phyloP scores from a whole-genome alignment of 1,140 invertebrate genomes.

The Paracyclopina nana region DNA sequence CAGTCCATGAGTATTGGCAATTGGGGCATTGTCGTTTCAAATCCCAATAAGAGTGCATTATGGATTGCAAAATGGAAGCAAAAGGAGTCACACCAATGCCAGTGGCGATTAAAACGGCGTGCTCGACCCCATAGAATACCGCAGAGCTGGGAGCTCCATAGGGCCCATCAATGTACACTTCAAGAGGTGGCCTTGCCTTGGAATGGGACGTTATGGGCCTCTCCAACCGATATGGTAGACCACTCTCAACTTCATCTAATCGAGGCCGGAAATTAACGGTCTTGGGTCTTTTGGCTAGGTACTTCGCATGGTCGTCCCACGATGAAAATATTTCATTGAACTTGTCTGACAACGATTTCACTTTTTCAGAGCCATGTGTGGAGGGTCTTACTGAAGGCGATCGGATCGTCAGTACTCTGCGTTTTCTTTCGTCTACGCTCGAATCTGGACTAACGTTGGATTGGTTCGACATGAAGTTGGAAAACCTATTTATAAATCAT shows the following conservation, averaged over 20 bases:
- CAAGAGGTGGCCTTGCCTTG: neutral
- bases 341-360: neutral
- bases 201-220: neutral
- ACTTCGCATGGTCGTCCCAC: neutral
- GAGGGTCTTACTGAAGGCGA: neutral
- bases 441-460: neutral
- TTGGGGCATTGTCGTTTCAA: constrained; percentile 54
- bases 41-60: constrained; percentile 51
- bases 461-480: neutral
- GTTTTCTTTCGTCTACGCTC: no score
- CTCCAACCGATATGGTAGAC: no score
- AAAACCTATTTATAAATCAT: neutral
- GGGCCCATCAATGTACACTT: constrained; percentile 32
- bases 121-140: constrained; percentile 30
- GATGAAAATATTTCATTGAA: neutral
- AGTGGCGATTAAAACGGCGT: constrained; percentile 33
- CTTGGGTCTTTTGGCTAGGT: neutral
- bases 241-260: no score
- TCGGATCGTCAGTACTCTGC: no score
- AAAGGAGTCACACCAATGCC: constrained; percentile 39
- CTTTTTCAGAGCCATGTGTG: neutral
- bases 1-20: constrained; percentile 60
- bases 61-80: constrained; percentile 33
- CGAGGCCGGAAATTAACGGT: no score
- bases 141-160: constrained; percentile 32